These are phyloP conservation scores for Lacanobia oleracea DNA, from an alignment of 2,888 invertebrate genomes.

Conservation along the genomic window DNA sequence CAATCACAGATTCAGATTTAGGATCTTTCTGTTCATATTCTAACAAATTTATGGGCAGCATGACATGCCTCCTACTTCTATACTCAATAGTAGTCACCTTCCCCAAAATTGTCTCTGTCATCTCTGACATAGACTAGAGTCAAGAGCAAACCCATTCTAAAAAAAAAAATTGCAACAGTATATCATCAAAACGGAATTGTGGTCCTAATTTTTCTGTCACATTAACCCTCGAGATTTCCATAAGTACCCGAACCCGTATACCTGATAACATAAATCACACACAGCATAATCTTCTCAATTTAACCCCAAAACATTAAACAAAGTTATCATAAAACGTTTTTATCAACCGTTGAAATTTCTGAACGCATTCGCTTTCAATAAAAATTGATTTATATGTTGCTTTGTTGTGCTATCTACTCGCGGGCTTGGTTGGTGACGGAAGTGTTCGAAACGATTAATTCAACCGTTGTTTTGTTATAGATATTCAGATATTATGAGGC, in stretches of 20 bases:
- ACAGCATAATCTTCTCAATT: slow-evolving; percentile 40
- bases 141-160: too few species aligned
- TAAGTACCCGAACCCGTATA: slow-evolving; percentile 7
- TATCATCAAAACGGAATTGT: too few species aligned
- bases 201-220: background rate
- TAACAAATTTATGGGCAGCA: too few species aligned
- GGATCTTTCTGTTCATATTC: too few species aligned
- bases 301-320: slow-evolving; percentile 47
- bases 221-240: background rate
- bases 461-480: slow-evolving; percentile 54
- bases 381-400: slow-evolving; percentile 64
- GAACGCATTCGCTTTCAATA: slow-evolving; percentile 59
- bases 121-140: too few species aligned
- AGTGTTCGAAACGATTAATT: slow-evolving; percentile 50
- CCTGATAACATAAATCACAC: slow-evolving; percentile 21
- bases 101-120: too few species aligned
- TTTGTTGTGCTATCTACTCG: slow-evolving; percentile 59
- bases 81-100: too few species aligned
- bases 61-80: too few species aligned
- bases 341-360: slow-evolving; percentile 57
- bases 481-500: slow-evolving; percentile 47
- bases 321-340: slow-evolving; percentile 57
- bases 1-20: too few species aligned
- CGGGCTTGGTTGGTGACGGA: slow-evolving; percentile 34
- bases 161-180: too few species aligned